A percentile compares a stretch with the other conserved stretches of the same genome.
phyloP scores from a whole-genome alignment of 2,888 invertebrate genomes.

The Thalpophila matura region DNA sequence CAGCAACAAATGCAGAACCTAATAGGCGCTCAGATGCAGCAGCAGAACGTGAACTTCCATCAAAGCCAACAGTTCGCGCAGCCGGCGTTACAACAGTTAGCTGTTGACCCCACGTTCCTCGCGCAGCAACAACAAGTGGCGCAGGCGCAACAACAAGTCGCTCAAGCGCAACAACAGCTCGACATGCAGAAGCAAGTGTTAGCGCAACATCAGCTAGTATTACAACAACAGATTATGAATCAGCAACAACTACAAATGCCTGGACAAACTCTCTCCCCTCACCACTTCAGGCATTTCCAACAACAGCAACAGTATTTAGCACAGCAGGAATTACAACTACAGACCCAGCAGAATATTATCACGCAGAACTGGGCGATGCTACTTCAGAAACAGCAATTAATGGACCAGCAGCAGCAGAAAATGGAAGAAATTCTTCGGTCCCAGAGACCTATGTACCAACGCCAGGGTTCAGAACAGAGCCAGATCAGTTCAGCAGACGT shows the following conservation, averaged over 20 bases:
- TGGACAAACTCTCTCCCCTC: slow-evolving; percentile 87
- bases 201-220: slow-evolving; percentile 86
- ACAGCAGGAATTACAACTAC: slow-evolving; percentile 88
- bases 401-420: slow-evolving; percentile 90
- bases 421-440: slow-evolving; percentile 82
- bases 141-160: slow-evolving; percentile 86
- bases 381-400: slow-evolving; percentile 87
- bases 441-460: slow-evolving; percentile 83
- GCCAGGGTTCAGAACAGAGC: slow-evolving; percentile 87
- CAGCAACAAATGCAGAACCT: slow-evolving; percentile 82
- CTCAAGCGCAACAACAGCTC: slow-evolving; percentile 86
- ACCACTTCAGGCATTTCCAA: slow-evolving; percentile 80
- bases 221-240: slow-evolving; percentile 86
- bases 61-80: slow-evolving; percentile 81
- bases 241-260: slow-evolving; percentile 85
- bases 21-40: slow-evolving; percentile 78
- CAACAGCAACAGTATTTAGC: slow-evolving; percentile 89
- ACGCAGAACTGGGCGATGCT: slow-evolving; percentile 89
- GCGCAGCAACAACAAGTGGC: slow-evolving; percentile 86
- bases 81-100: slow-evolving; percentile 71
- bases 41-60: slow-evolving; percentile 76
- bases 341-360: slow-evolving; percentile 90
- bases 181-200: slow-evolving; percentile 88
- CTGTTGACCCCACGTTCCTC: slow-evolving; percentile 80
- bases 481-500: slow-evolving; percentile 81